Evolutionary conservation across 1,140 invertebrate genomes (phyloP).

Genomic region (Macrosteles quadrilineatus): DNA sequence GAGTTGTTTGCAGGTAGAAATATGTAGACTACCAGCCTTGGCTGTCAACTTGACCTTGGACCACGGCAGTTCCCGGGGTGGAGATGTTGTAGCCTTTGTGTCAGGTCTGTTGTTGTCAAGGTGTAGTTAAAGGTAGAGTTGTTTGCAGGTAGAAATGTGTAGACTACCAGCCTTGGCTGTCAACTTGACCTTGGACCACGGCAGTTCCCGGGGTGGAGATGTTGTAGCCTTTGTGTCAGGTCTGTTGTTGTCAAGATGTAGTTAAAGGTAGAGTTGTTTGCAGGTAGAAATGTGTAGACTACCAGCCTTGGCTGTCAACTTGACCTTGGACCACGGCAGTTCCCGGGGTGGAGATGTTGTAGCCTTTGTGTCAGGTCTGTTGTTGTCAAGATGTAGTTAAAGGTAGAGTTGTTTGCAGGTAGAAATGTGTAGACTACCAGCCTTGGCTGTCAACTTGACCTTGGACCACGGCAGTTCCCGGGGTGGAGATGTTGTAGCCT

Average conservation of each 20-base stretch:
- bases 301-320: slow-evolving; percentile 80
- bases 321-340: slow-evolving; percentile 62
- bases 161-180: slow-evolving; percentile 87
- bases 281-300: slow-evolving; percentile 79
- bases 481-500: slow-evolving; percentile 71
- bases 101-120: slow-evolving; percentile 88
- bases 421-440: slow-evolving; percentile 87
- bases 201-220: slow-evolving; percentile 53
- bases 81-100: slow-evolving; percentile 78
- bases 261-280: slow-evolving; percentile 36
- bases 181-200: slow-evolving; percentile 65
- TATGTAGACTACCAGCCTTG: slow-evolving; percentile 86
- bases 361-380: slow-evolving; percentile 86
- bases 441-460: slow-evolving; percentile 77
- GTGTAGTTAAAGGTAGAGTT: not conserved
- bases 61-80: slow-evolving; percentile 38
- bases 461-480: slow-evolving; percentile 53
- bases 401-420: slow-evolving; percentile 49
- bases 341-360: slow-evolving; percentile 65
- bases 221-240: slow-evolving; percentile 87
- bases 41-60: slow-evolving; percentile 76
- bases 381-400: no score
- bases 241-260: no score
- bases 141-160: slow-evolving; percentile 69
- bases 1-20: slow-evolving; percentile 58